These are phyloP conservation scores for Xiphorhynchus elegans DNA, from an alignment of 2,113 vertebrate genomes.

Conservation along the genomic window DNA sequence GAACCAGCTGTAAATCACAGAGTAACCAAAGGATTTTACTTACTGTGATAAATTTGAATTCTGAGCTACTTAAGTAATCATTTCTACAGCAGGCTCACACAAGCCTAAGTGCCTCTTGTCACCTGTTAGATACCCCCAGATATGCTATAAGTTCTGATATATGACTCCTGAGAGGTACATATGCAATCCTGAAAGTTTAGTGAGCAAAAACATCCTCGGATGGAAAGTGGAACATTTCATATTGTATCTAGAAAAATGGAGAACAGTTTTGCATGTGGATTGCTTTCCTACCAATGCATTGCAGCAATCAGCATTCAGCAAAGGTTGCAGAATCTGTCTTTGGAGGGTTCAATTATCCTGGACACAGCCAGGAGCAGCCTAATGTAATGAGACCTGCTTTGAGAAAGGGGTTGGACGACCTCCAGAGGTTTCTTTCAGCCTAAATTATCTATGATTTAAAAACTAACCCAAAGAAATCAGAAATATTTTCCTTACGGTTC, in stretches of 20 bases:
- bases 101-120: neutral
- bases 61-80: neutral
- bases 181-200: neutral
- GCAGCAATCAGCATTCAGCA: neutral
- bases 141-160: neutral
- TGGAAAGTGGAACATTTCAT: neutral
- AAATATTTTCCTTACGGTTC: neutral
- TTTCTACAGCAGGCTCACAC: neutral
- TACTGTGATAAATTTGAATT: neutral
- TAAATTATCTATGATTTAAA: neutral
- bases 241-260: neutral
- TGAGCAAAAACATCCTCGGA: neutral
- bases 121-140: neutral
- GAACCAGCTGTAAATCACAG: neutral
- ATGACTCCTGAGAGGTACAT: neutral
- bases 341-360: neutral
- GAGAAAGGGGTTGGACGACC: neutral
- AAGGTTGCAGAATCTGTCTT: neutral
- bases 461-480: neutral
- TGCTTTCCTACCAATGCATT: neutral
- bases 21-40: neutral
- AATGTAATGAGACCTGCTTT: neutral
- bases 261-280: neutral
- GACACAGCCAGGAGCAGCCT: fast-evolving
- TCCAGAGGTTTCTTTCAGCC: neutral